Base-by-base conservation (phyloP, 2,888 invertebrate species). In the Liodrosophila aerea region DNA sequence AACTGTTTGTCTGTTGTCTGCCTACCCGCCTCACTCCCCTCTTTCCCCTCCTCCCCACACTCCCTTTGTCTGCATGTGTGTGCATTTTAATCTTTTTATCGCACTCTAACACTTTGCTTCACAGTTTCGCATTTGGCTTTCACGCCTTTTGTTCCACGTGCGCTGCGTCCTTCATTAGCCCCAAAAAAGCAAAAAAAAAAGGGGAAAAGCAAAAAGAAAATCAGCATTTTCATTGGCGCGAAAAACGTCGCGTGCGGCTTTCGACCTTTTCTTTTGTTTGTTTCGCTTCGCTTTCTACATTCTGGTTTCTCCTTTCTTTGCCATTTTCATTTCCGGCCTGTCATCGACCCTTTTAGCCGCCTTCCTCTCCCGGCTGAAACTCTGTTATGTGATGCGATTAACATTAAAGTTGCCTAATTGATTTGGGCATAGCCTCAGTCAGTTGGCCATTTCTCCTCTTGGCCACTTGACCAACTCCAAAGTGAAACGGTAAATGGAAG, bases 71-170 rank as follows among this genome's bases (percentile, higher is more conserved):
- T 41, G 31, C 53, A 53, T 74, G 58, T 70, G 51, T 67, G 74
- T 76, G 64, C 65, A 76, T 57, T 83, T 78, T 85, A 85, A 84
- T 85, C 84, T 83, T 76, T 84, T 83, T 83, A 83, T 83, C 83
- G 83, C 72, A 64, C 67, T 80, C 76, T 58, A 73, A 84, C 83
- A 83, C 84, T 84, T 82, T 73, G 73, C 15, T 64, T 62, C 66
- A 68, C 51, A 50, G 56, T 60, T 75, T 70, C 53, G 51, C 52
- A 29, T 36, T 40, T 63, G 71, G 68, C 76, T 80, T 78, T 73
- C 62, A 50, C 71, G 66, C 69, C 77, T 75, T 70, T 80, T 78
- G 81, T 64, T 73, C 61, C 60, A 51, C 59, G 40, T 44, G 40
- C 39, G 44, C 22, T n/a, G 29, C 46, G 62, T 57, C 59, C 76